Percentiles rank a stretch among this genome's conserved stretches.
Evolutionary conservation across 2,797 vertebrate genomes (phyloP).

Genomic region (Labeo calbasu): DNA sequence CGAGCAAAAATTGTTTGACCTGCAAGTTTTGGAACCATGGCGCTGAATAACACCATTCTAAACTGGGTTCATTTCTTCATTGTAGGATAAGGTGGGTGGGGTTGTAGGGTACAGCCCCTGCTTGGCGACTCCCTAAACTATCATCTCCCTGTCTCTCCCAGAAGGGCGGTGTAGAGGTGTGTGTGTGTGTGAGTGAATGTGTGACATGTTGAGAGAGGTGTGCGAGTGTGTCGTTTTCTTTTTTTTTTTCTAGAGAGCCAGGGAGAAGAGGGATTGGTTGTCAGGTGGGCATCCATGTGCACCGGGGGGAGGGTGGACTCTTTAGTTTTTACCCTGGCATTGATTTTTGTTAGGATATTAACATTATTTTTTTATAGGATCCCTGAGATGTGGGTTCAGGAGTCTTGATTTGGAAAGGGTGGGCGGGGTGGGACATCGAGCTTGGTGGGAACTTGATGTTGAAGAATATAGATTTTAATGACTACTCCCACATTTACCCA

Average conservation of each 20-base stretch:
- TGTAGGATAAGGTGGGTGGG: conserved; percentile 69
- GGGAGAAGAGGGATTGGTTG: conserved; percentile 69
- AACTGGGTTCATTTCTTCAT: conserved; percentile 78
- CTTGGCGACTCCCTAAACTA: conserved; percentile 68
- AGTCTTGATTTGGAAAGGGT: conserved; percentile 45
- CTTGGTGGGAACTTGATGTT: conserved; percentile 10
- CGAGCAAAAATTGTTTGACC: conserved; percentile 60
- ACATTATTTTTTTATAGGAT: conserved; percentile 71
- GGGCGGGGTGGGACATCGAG: conserved; percentile 2
- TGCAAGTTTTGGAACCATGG: conserved; percentile 74
- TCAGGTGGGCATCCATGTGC: conserved; percentile 68
- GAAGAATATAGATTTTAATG: conserved; percentile 59
- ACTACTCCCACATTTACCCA: conserved; percentile 66
- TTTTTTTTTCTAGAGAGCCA: conserved; percentile 67
- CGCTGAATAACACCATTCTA: conserved; percentile 72
- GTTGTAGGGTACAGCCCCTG: conserved; percentile 66
- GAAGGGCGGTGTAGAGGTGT: conserved; percentile 65
- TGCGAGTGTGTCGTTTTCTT: conserved; percentile 54
- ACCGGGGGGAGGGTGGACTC: conserved; percentile 66
- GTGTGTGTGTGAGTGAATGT: conserved; percentile 40
- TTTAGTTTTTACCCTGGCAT: conserved; percentile 69
- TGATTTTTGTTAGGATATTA: conserved; percentile 66
- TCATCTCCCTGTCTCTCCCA: conserved; percentile 75
- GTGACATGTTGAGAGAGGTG: conserved; percentile 43
- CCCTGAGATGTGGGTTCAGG: conserved; percentile 64